Conservation (phyloP, 2,888 invertebrate species). For the Nephrotoma guestfalica region DNA sequence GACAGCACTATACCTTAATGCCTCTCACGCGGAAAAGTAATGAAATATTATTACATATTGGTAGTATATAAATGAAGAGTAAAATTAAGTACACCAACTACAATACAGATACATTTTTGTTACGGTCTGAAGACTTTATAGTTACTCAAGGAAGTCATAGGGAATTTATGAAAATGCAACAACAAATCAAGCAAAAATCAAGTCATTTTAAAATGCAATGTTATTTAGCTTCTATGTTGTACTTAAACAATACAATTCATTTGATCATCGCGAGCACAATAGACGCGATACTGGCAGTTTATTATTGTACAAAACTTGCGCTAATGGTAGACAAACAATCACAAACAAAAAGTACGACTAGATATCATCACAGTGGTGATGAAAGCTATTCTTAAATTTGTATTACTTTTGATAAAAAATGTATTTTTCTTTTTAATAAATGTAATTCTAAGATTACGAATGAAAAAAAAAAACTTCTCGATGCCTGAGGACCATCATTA, state of each 20-base stretch:
- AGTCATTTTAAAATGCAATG: background rate
- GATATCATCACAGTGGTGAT: background rate
- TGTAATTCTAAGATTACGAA: background rate
- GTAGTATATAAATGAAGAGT: too few relatives aligned
- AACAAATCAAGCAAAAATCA: too few relatives aligned
- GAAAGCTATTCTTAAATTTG: background rate
- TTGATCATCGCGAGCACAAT: background rate
- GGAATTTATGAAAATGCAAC: too few relatives aligned
- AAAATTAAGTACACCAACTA: too few relatives aligned
- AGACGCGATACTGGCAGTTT: background rate
- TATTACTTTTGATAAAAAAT: background rate
- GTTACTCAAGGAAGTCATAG: too few relatives aligned
- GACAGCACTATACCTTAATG: too few relatives aligned
- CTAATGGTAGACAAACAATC: background rate
- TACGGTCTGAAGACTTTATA: too few relatives aligned
- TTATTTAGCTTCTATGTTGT: background rate
- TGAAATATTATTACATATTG: too few relatives aligned
- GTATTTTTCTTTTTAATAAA: background rate
- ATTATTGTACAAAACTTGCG: background rate
- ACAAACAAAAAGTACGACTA: background rate
- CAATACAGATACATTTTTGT: too few relatives aligned
- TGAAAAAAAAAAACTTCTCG: background rate
- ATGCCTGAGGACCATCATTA: background rate
- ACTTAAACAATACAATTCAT: background rate
- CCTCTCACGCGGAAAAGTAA: too few relatives aligned